Conservation (phyloP, 2,797 vertebrate species). For the Arrhamphus sclerolepis region DNA sequence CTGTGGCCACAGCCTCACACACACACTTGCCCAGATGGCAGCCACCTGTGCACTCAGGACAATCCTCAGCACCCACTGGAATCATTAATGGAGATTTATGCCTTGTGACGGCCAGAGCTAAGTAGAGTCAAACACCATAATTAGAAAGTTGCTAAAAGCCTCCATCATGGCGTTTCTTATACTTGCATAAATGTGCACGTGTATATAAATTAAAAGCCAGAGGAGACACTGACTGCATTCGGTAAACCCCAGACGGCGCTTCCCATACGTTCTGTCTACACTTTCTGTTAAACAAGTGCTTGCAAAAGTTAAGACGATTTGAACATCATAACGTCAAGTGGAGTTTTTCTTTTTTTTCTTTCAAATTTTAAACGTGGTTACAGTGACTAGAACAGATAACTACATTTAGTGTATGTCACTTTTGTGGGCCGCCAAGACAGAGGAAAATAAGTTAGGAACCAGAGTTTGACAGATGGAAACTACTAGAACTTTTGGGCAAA, state of each 20-base stretch:
- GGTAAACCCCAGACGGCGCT: no score
- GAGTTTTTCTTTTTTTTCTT: no score
- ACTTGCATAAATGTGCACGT: background rate
- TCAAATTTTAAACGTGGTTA: constrained; percentile 7
- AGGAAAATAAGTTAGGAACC: background rate
- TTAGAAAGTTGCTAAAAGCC: constrained; percentile 6
- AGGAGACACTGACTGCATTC: no score
- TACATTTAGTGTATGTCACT: constrained; percentile 14
- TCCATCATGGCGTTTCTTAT: background rate
- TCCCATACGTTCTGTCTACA: no score
- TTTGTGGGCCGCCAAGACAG: background rate
- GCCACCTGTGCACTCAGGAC: constrained; percentile 63
- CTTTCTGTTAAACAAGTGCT: background rate
- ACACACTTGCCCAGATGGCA: constrained; percentile 53
- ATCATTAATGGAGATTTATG: constrained; percentile 54
- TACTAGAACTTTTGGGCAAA: constrained; percentile 1
- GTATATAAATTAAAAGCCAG: no score
- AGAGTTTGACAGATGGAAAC: background rate
- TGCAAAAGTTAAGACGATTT: constrained; percentile 1
- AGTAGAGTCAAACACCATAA: constrained; percentile 9
- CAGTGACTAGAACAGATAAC: constrained; percentile 29
- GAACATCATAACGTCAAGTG: constrained; percentile 5
- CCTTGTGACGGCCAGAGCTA: constrained; percentile 19
- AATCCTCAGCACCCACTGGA: constrained; percentile 57
- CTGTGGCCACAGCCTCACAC: constrained; percentile 38